Base-by-base conservation (phyloP, 2,113 vertebrate species). In the Corynorhinus townsendii region DNA sequence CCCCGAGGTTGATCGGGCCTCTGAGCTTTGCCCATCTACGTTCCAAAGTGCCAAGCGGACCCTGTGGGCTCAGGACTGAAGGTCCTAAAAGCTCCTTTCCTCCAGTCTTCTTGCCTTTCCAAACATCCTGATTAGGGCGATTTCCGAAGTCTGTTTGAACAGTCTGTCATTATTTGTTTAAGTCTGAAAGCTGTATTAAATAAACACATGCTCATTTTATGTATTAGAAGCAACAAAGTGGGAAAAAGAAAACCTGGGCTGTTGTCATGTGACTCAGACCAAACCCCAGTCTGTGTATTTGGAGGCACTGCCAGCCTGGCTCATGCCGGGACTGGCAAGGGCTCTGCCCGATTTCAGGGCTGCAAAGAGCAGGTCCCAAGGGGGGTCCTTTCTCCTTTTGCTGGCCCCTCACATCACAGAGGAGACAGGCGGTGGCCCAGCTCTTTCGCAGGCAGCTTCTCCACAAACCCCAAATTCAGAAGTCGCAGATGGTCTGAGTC, bases 121-220 rank as follows among this genome's bases (percentile, higher is more conserved):
- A 98, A 98, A 98, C 98, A 98, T 98, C 96, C 98, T 97, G 97
- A 98, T 98, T 97, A 98, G 98, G 89, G 97, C 87, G 97, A 98
- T 98, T 98, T 98, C 98, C 97, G 95, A 98, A 98, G 98, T 97
- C 97, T 98, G 98, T 98, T 98, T 98, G 98, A 98, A 98, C 98
- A 98, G 98, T 95, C 98, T 98, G 98, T 98, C 97, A 98, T 97
- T 98, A 98, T 98, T 98, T 98, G 98, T 98, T 98, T 98, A 98
- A 98, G 97, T 98, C 88, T 98, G 97, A 98, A 98, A 98, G 97
- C 97, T 97, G 97, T 98, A 98, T 98, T 98, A 98, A 98, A 98
- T 98, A 98, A 98, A 98, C 97, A 98, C 97, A 96, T 95, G 97
- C 96, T 98, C 97, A 97, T 98, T 98, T 98, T 97, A 98, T 98